Base-by-base conservation (phyloP, 2,113 vertebrate genomes). In the Eptesicus fuscus region DNA sequence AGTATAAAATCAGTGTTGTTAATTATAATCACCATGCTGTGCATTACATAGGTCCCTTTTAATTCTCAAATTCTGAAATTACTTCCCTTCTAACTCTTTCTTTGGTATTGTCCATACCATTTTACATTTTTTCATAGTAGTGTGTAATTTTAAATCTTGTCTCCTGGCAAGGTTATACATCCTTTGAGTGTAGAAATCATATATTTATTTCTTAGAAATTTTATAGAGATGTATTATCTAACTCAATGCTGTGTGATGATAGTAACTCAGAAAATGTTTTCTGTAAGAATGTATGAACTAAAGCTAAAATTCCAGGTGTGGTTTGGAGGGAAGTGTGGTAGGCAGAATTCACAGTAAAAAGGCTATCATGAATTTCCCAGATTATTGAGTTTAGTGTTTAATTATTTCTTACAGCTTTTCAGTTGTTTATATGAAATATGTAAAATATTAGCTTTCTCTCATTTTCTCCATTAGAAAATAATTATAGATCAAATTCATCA, bases 131-230 rank as follows among this genome's bases (percentile, higher is more conserved):
- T 65, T 90, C 3, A 86, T 92, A 69, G 69, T 71, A 23, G 30
- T 94, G 20, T 17, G 2, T 92, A 80, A 65, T 77, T 92, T 93
- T 91, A 35, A 74, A 5, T 84, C 61, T 90, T 90, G 61, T 93
- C 17, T 88, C 25, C 7, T 94, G 61, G 44, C 17, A 83, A 83
- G 37, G 51, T 78, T 90, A 83, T 83, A 59, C 7, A 22, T 87
- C 74, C 25, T 37, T 85, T 65, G 67, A 80, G 35, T 47, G 22
- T 88, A 30, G 80, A 44, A 88, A 90, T 14, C 4, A 4, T 87
- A 70, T 63, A 6, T 94, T 92, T 84, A 53, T 84, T 92, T 97
- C 42, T 96, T 87, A n/a, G 44, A 92, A 95, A 22, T 76, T 37
- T 30, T 44, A 16, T 40, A 86, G 70, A 90, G 67, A 56, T 20